Evolutionary conservation across 2,113 vertebrate genomes (phyloP).

Genomic region (Chionomys nivalis): DNA sequence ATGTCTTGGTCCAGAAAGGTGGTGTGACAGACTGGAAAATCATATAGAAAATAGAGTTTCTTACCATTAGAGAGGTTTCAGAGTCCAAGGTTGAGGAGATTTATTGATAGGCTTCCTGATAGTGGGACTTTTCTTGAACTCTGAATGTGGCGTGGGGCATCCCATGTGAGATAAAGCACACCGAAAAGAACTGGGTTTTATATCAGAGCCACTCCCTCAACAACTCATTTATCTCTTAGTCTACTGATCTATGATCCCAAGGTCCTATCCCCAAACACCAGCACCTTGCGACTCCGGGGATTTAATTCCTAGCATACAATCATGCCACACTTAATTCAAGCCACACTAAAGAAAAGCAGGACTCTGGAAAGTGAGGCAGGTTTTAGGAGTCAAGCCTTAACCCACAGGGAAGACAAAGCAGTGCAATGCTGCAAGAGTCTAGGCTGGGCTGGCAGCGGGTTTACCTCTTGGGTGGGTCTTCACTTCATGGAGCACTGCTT

Average conservation of each 20-base stretch:
- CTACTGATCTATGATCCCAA: not conserved
- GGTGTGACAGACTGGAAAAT: not conserved
- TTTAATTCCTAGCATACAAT: not conserved
- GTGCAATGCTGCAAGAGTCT: accelerated
- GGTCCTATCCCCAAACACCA: not conserved
- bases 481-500: not conserved
- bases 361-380: not conserved
- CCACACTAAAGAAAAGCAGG: not conserved
- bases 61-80: not conserved
- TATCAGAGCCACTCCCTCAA: not conserved
- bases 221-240: not conserved
- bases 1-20: not conserved
- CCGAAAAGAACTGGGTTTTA: not conserved
- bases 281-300: not conserved
- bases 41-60: not conserved
- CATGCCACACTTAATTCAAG: not conserved
- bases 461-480: not conserved
- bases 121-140: not conserved
- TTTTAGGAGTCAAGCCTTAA: not conserved
- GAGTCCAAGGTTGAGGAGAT: not conserved
- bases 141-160: accelerated
- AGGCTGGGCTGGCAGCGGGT: not conserved
- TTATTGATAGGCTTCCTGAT: not conserved
- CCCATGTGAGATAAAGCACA: not conserved
- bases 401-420: not conserved